These are phyloP conservation scores for Ricordea florida DNA, from an alignment of 92 coral and sea anemone genomes.

Conservation along the genomic window DNA sequence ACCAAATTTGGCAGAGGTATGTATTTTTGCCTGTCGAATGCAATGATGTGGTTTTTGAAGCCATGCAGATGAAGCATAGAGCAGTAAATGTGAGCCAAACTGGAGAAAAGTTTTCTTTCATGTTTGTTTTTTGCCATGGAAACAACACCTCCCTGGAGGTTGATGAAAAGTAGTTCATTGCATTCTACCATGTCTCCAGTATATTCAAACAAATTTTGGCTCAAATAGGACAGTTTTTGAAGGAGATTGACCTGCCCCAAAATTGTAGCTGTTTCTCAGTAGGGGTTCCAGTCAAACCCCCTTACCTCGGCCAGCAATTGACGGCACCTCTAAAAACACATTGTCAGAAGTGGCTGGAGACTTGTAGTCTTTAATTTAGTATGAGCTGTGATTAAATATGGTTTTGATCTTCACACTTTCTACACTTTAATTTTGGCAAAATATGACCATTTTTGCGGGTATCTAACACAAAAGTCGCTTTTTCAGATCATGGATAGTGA, in stretches of 20 bases:
- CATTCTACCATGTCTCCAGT: neutral
- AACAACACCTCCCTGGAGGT: neutral
- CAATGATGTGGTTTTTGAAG: neutral
- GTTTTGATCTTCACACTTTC: neutral
- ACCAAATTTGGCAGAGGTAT: neutral
- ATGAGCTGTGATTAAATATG: neutral
- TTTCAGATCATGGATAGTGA: too few relatives aligned
- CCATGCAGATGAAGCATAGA: neutral
- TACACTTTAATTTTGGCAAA: neutral
- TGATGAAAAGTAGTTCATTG: slow-evolving; percentile 1
- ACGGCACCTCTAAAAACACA: neutral
- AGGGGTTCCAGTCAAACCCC: neutral
- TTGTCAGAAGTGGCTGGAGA: neutral
- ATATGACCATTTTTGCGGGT: slow-evolving; percentile 5
- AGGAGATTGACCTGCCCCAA: slow-evolving; percentile 13
- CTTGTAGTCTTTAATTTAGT: neutral
- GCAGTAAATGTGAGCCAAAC: neutral
- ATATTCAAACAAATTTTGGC: neutral
- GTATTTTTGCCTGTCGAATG: neutral
- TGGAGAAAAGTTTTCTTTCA: neutral
- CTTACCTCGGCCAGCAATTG: neutral
- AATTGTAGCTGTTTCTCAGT: neutral
- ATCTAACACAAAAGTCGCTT: too few relatives aligned
- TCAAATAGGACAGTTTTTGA: neutral
- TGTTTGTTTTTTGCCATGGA: neutral